These are phyloP conservation scores for Sycophila sp. DNA, from an alignment of 1,140 invertebrate genomes.

Conservation along the genomic window DNA sequence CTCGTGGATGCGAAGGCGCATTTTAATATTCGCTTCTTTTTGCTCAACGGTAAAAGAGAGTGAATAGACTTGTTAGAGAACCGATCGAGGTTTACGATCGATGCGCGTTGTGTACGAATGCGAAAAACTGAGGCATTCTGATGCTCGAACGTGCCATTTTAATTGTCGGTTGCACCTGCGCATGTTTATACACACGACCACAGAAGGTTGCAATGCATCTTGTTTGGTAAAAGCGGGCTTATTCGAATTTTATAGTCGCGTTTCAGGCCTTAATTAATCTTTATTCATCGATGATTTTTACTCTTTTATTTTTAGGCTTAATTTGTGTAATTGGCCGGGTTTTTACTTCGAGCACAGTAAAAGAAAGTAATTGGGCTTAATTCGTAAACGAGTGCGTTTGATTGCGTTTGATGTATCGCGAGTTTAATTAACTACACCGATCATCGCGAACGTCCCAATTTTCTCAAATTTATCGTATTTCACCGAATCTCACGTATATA, in stretches of 20 bases:
- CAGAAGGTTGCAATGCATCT: no score
- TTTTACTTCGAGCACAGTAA: constrained; percentile 21
- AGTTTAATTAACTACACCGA: no score
- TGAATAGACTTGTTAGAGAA: no score
- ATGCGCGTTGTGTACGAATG: not conserved
- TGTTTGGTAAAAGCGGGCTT: no score
- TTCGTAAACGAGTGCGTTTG: no score
- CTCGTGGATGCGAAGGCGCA: not conserved
- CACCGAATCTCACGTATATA: no score
- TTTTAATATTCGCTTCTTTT: not conserved
- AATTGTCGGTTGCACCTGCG: not conserved
- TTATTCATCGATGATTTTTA: not conserved
- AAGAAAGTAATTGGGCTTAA: no score
- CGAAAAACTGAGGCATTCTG: not conserved
- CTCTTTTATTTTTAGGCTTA: not conserved
- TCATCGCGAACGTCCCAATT: no score
- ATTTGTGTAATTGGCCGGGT: constrained; percentile 12
- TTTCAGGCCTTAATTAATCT: not conserved
- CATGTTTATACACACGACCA: not conserved
- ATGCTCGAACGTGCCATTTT: not conserved
- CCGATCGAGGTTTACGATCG: not conserved
- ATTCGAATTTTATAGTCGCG: not conserved
- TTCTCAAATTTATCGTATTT: no score
- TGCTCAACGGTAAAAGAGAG: not conserved
- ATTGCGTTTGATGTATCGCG: no score